Evolutionary conservation across 2,797 vertebrate species (phyloP).

Genomic region (Smutsia gigantea): DNA sequence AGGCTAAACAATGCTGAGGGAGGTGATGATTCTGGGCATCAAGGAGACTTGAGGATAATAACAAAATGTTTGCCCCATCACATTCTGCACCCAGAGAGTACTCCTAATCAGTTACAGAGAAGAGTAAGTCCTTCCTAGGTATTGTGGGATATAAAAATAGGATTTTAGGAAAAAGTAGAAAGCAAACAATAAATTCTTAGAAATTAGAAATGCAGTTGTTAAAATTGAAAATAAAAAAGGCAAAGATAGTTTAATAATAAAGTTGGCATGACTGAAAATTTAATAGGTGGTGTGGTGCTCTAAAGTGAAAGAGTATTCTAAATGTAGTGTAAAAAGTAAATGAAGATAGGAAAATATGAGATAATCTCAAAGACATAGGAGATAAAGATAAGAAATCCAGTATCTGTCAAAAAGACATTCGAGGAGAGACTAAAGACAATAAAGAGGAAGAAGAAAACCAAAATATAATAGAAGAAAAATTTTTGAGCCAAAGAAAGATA

Average conservation of each 20-base stretch:
- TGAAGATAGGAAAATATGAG: background rate
- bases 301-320: background rate
- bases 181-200: background rate
- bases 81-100: background rate
- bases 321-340: background rate
- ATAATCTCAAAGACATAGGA: background rate
- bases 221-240: conserved; percentile 11
- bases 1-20: background rate
- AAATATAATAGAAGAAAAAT: background rate
- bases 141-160: background rate
- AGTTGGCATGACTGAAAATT: background rate
- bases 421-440: background rate
- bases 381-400: background rate
- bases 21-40: background rate
- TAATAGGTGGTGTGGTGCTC: background rate
- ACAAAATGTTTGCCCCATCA: background rate
- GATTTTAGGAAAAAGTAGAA: background rate
- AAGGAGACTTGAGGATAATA: background rate
- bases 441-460: background rate
- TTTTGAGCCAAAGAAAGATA: background rate
- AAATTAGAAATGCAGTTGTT: background rate
- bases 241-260: background rate
- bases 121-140: background rate
- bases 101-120: background rate
- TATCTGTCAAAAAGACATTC: background rate